Conservation (phyloP, 2,113 vertebrate species). For the Pao palembangensis region DNA sequence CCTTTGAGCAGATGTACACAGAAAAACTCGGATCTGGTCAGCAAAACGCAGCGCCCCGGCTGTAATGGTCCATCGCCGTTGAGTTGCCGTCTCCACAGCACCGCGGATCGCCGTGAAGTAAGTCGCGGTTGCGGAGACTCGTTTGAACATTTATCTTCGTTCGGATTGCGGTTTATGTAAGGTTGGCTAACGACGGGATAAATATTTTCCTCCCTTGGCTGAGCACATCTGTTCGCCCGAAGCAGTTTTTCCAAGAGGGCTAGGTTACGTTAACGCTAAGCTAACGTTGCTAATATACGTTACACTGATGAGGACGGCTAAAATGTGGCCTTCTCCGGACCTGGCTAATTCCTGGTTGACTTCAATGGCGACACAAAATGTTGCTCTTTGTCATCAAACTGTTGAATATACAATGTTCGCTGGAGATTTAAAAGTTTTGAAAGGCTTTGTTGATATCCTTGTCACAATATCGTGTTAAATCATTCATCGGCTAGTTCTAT, state of each 20-base stretch:
- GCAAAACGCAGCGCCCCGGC: slow-evolving; percentile 27
- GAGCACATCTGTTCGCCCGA: slow-evolving; percentile 43
- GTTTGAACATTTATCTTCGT: slow-evolving; percentile 4
- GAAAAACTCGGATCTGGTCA: slow-evolving; percentile 28
- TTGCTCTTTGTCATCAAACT: background rate
- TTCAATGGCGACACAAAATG: too few species aligned
- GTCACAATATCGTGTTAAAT: too few species aligned
- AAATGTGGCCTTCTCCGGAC: slow-evolving; percentile 46
- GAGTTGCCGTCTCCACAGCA: slow-evolving; percentile 40
- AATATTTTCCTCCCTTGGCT: slow-evolving; percentile 19
- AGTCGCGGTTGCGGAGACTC: slow-evolving; percentile 31
- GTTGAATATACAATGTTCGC: rapidly evolving
- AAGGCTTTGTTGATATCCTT: too few species aligned
- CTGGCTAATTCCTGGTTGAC: slow-evolving; percentile 16
- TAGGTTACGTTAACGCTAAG: slow-evolving; percentile 29
- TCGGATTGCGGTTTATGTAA: slow-evolving; percentile 28
- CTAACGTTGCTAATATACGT: slow-evolving; percentile 45
- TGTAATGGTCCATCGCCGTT: slow-evolving; percentile 41
- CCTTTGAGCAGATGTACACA: slow-evolving; percentile 50
- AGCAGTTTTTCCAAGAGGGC: slow-evolving; percentile 25
- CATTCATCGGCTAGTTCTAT: background rate
- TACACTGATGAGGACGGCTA: slow-evolving; percentile 30
- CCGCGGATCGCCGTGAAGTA: slow-evolving; percentile 61
- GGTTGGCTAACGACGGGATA: slow-evolving; percentile 23
- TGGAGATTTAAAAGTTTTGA: rapidly evolving